Evolutionary conservation across 2,888 invertebrate species (phyloP).

Genomic region (Limenitis camilla): DNA sequence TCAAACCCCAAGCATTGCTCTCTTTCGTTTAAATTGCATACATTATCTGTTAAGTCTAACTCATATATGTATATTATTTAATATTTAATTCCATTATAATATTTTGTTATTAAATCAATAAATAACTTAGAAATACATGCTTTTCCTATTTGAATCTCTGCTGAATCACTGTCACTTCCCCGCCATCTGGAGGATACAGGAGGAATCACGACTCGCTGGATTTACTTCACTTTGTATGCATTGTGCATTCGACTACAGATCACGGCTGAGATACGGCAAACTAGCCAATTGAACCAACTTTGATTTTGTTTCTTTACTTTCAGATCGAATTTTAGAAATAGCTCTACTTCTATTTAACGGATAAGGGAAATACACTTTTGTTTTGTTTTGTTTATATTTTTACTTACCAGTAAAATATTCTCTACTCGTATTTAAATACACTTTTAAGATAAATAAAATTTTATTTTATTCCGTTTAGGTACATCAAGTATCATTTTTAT

Average conservation of each 20-base stretch:
- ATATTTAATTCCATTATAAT: too few species aligned
- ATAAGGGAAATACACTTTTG: background rate
- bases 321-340: constrained; percentile 1
- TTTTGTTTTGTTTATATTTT: too few species aligned
- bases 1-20: too few species aligned
- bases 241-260: constrained; percentile 56
- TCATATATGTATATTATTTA: too few species aligned
- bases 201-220: constrained; percentile 54
- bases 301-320: constrained; percentile 45
- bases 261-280: constrained; percentile 60
- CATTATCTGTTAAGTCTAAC: too few species aligned
- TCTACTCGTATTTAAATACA: too few species aligned
- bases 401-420: too few species aligned
- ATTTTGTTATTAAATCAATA: background rate
- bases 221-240: constrained; percentile 58
- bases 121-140: background rate
- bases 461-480: too few species aligned
- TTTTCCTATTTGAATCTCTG: constrained; percentile 4
- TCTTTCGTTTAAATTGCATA: too few species aligned
- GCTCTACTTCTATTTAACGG: background rate
- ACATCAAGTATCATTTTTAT: too few species aligned
- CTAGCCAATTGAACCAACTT: constrained; percentile 49
- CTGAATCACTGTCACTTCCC: constrained; percentile 17
- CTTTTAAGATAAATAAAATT: too few species aligned
- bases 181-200: constrained; percentile 40